These are phyloP conservation scores for Dione vanillae DNA, from an alignment of 2,888 invertebrate species.

Conservation along the genomic window DNA sequence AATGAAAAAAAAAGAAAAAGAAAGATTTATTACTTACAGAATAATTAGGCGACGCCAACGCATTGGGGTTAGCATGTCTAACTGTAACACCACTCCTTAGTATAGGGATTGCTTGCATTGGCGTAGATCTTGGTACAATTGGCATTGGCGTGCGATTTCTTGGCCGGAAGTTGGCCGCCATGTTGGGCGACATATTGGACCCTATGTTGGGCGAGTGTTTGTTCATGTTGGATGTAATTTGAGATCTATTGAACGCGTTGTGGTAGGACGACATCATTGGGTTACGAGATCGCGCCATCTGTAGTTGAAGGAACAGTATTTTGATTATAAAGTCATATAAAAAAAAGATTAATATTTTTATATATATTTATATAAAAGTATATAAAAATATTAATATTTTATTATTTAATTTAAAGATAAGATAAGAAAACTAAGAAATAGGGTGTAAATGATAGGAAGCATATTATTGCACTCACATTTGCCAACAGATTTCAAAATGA, in stretches of 20 bases:
- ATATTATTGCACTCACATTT: too few species aligned
- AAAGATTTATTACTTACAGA: constrained; percentile 34
- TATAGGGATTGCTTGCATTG: constrained; percentile 62
- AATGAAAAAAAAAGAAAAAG: background rate
- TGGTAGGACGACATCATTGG: constrained; percentile 67
- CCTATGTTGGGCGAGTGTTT: constrained; percentile 48
- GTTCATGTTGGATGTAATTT: constrained; percentile 63
- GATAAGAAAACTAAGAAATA: background rate
- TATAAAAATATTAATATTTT: too few species aligned
- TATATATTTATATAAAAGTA: too few species aligned
- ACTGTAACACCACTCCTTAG: constrained; percentile 83
- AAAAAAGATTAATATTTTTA: too few species aligned
- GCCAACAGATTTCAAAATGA: too few species aligned
- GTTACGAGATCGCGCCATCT: constrained; percentile 67
- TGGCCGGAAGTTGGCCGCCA: constrained; percentile 57
- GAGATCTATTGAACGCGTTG: constrained; percentile 68
- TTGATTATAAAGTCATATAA: too few species aligned
- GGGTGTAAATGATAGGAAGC: too few species aligned
- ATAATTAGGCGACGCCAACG: constrained; percentile 24
- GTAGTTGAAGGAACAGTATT: constrained; percentile 27
- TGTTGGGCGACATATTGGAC: constrained; percentile 42
- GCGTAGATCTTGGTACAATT: constrained; percentile 52
- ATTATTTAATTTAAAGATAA: background rate
- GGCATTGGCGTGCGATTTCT: constrained; percentile 63
- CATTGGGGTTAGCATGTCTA: constrained; percentile 78